phyloP scores from a whole-genome alignment of 2,113 vertebrate species.

The Brachionichthys hirsutus region DNA sequence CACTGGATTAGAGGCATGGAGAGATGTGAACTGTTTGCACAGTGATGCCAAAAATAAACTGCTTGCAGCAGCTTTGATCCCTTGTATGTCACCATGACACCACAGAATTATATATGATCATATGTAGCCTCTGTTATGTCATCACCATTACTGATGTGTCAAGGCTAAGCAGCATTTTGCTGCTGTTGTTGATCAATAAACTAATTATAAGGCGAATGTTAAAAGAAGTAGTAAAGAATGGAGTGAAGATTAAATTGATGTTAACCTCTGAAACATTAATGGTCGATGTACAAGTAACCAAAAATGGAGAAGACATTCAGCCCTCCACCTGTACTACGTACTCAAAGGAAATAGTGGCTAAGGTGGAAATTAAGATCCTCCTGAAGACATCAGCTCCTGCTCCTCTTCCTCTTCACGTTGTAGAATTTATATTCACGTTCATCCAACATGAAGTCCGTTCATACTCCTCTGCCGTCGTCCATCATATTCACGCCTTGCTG shows the following conservation, averaged over 20 bases:
- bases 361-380: no score
- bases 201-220: not conserved
- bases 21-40: no score
- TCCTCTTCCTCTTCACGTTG: not conserved
- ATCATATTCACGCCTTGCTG: not conserved
- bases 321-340: no score
- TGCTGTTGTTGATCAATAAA: not conserved
- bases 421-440: not conserved
- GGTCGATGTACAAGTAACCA: not conserved
- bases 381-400: not conserved
- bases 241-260: not conserved
- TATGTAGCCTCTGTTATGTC: not conserved
- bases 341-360: no score
- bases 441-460: slow-evolving; percentile 1
- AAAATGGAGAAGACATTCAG: no score
- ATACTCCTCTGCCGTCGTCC: not conserved
- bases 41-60: no score
- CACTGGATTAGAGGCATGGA: no score
- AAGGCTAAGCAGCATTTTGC: not conserved
- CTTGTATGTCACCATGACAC: no score
- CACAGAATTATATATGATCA: no score
- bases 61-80: not conserved
- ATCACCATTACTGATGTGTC: no score
- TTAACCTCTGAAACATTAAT: not conserved
- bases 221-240: not conserved